Percentiles rank a stretch among this genome's conserved stretches.
Conservation (phyloP, 1,140 invertebrate genomes). For the Sesamia nonagrioides region DNA sequence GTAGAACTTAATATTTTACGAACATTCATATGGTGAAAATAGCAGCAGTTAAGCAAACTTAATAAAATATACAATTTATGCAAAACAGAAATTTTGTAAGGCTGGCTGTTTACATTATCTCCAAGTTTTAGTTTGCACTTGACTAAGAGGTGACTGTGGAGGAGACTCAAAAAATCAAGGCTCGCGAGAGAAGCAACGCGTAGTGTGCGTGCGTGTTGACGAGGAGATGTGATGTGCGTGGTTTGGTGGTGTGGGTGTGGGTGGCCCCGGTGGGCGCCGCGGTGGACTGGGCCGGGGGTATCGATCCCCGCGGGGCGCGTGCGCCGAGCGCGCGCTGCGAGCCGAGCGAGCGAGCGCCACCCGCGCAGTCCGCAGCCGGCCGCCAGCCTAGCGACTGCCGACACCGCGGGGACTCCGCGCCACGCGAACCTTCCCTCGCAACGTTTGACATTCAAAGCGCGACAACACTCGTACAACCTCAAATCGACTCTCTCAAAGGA, state of each 20-base stretch:
- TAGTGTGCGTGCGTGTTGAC: slow-evolving; percentile 70
- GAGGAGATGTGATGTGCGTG: slow-evolving; percentile 22
- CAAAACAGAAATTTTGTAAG: neutral
- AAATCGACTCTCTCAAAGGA: slow-evolving; percentile 72
- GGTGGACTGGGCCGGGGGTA: slow-evolving; percentile 82
- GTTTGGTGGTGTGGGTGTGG: slow-evolving; percentile 67
- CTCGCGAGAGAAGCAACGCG: slow-evolving; percentile 65
- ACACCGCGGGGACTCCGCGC: slow-evolving; percentile 41
- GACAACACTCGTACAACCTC: slow-evolving; percentile 76
- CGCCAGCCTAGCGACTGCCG: slow-evolving; percentile 75
- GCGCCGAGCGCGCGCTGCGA: slow-evolving; percentile 69
- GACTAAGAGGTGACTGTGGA: slow-evolving; percentile 50
- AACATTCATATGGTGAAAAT: too few relatives aligned
- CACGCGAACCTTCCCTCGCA: slow-evolving; percentile 55
- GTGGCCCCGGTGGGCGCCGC: slow-evolving; percentile 64
- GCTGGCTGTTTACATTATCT: slow-evolving; percentile 33
- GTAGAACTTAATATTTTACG: too few relatives aligned
- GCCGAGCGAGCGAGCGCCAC: slow-evolving; percentile 66
- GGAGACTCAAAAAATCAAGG: slow-evolving; percentile 67
- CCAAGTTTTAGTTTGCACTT: slow-evolving; percentile 54
- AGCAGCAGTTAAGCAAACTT: too few relatives aligned
- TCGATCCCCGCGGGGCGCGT: slow-evolving; percentile 83
- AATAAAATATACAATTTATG: neutral
- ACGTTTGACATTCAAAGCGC: slow-evolving; percentile 80
- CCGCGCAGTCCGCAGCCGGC: slow-evolving; percentile 83